Conservation (phyloP, 1,140 invertebrate genomes). For the Drosophila micromelanica region DNA sequence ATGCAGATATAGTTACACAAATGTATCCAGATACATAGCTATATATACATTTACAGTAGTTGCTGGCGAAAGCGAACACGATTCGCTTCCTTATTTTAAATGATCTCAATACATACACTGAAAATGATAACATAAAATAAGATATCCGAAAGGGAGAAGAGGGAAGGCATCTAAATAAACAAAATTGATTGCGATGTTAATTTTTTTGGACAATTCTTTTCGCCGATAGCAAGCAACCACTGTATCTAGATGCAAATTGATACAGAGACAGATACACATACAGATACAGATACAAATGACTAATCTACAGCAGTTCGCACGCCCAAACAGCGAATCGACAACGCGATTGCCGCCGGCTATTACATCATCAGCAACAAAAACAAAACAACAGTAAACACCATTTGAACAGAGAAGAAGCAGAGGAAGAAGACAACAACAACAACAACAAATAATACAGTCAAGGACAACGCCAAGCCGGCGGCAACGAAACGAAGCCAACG, state of each 20-base stretch:
- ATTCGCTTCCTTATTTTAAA: no score
- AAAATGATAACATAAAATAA: no score
- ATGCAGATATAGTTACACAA: background rate
- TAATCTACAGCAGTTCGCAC: constrained; percentile 22
- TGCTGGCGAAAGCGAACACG: no score
- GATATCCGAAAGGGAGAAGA: no score
- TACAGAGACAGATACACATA: background rate
- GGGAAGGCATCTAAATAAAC: no score
- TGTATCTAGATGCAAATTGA: background rate
- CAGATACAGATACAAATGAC: constrained; percentile 24
- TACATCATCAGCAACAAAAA: constrained; percentile 35
- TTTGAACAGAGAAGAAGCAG: constrained; percentile 8
- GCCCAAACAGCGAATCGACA: constrained; percentile 31
- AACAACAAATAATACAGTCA: constrained; percentile 23
- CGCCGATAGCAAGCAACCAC: no score
- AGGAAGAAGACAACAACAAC: background rate
- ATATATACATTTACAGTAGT: background rate
- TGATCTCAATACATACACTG: no score
- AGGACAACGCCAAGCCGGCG: constrained; percentile 57
- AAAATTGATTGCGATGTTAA: no score
- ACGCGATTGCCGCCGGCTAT: constrained; percentile 20
- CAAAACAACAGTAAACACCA: constrained; percentile 17
- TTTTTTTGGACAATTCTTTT: no score
- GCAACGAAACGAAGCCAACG: constrained; percentile 21
- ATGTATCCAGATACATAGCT: background rate